Evolutionary conservation across 2,888 invertebrate genomes (phyloP), one percentile per base, ranked within the genome.

Genomic region (Drosophila flavopinicola): DNA sequence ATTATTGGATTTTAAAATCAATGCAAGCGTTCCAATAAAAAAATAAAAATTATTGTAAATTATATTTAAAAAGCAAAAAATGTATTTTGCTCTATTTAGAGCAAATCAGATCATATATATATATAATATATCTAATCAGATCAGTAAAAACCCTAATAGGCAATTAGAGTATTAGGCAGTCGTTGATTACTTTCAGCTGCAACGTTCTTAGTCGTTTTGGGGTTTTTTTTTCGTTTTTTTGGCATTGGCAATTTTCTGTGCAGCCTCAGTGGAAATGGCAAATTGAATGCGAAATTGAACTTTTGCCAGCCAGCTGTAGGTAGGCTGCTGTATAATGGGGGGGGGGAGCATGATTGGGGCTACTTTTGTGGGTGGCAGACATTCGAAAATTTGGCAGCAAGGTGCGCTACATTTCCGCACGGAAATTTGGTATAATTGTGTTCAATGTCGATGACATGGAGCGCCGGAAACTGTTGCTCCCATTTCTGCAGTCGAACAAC

Each of bases 281-380:
- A 84, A 82, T 76, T 84, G 85, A 87, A 87, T 82, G 51, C 87
- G 72, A 78, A 85, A 85, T 85, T 87, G 87, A 82, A 86, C 84
- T 82, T 82, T 78, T 61, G 75, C 52, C 78, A 73, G 60, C 37
- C 66, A 54, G 17, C 47, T 30, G n/a, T n/a, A n/a, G n/a, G n/a
- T n/a, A n/a, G n/a, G n/a, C n/a, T n/a, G n/a, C n/a, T n/a, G n/a
- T n/a, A n/a, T n/a, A n/a, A n/a, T n/a, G 49, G 13, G 17, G 6
- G 20, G 1, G 3, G n/a, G 25, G 24, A 1, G 32, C 20, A 6
- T 5, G 7, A 4, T 13, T 5, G 37, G n/a, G 6, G 37, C 17
- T 37, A 17, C n/a, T 17, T 37, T 9, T n/a, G n/a, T 30, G 15
- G 15, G 38, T 15, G 33, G 48, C 30, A 45, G 47, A 49, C 33